Conservation (phyloP, 53 echinoderm and acorn worm species). For the Holothuria leucospilota region DNA sequence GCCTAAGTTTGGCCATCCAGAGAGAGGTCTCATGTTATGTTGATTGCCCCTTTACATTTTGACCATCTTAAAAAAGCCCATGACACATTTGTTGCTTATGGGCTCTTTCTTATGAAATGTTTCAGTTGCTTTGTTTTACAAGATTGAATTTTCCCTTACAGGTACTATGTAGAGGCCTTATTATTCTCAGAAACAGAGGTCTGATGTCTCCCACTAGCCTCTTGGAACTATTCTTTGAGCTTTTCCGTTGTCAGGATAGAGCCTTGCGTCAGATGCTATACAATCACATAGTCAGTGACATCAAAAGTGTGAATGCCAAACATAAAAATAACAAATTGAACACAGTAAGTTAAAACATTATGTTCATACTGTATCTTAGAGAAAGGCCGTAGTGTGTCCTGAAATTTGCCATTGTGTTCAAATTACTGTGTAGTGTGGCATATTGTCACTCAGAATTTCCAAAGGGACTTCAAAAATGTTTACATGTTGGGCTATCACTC, state of each 20-base stretch:
- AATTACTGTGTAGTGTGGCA: too few species aligned
- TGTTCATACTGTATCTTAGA: too few species aligned
- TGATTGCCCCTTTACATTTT: too few species aligned
- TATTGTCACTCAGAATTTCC: too few species aligned
- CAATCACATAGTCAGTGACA: conserved; percentile 91
- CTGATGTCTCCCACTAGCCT: conserved; percentile 92
- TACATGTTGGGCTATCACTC: too few species aligned
- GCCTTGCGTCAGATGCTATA: conserved; percentile 79
- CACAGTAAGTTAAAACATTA: conserved; percentile 68
- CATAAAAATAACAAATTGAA: conserved; percentile 93
- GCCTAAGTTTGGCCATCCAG: too few species aligned
- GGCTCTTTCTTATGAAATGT: neutral
- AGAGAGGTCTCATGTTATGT: too few species aligned
- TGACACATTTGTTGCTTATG: too few species aligned
- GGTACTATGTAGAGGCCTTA: conserved; percentile 93
- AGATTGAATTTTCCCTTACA: neutral
- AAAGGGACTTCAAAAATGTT: too few species aligned
- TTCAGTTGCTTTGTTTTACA: neutral
- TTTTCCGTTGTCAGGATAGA: conserved; percentile 94
- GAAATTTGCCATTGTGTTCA: too few species aligned
- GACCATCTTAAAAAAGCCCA: too few species aligned
- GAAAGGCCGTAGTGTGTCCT: too few species aligned
- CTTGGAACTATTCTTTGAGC: conserved; percentile 92
- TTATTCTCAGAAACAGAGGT: conserved; percentile 89
- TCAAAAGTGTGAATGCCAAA: conserved; percentile 91